Base-by-base conservation (phyloP, 2,797 vertebrate species). In the Paedocypris micromegethes region DNA sequence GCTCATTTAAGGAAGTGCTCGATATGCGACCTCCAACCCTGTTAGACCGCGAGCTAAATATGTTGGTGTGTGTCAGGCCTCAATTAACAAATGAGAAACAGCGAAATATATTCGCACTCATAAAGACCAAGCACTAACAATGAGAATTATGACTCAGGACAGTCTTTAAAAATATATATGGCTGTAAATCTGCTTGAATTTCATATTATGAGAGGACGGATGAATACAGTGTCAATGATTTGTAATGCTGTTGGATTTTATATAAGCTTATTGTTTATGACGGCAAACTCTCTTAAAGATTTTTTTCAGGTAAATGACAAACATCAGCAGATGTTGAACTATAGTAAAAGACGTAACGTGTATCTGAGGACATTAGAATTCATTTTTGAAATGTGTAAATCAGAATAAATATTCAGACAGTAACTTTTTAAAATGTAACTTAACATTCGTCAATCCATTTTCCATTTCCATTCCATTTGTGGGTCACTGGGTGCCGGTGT, bases 131-230 rank as follows among this genome's bases (percentile, higher is more conserved):
- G 70, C 46, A 70, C n/a, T 4, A 70, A 73, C 69, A 72, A 75
- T 68, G 73, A 75, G 67, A 81, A 77, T 75, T 76, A 77, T 42
- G 71, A 59, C 54, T 69, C 41, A 64, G 74, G 73, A 68, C 62
- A 62, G 5, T 0, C 8, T n/a, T 46, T 52, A 58, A 64, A 5
- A 66, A 60, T 23, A 70, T 46, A 73, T 51, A 41, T 66, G 64
- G 53, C 67, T 42, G 43, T 72, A 63, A 80, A 84, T 82, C 77
- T 80, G 81, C 76, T 77, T 54, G 50, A 55, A 75, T 71, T 79
- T 63, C 71, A 75, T 5, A 9, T 40, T 49, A 48, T 40, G 9
- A 40, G 9, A 40, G 57, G 5, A 44, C 23, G 8, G 47, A 7
- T 6, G 40, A n/a, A 6, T 5, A 49, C 39, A 8, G 3, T 43